Evolutionary conservation across 53 echinoderm and acorn worm genomes (phyloP).

Genomic region (Zoroaster sp.): DNA sequence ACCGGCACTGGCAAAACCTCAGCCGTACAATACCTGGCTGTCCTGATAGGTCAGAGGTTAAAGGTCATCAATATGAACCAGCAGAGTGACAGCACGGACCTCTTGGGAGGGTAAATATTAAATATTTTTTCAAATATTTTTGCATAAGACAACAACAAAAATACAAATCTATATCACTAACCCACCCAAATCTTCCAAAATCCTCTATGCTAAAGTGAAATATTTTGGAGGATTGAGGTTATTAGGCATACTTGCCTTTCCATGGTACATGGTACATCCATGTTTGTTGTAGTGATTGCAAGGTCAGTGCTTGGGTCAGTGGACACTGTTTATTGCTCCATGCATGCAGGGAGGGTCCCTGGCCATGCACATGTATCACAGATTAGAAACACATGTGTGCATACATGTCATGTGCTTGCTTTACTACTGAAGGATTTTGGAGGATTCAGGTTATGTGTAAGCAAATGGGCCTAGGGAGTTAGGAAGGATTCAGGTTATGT

Average conservation of each 20-base stretch:
- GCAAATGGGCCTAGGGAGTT: no score
- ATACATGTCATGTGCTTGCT: no score
- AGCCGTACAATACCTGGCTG: conserved; percentile 86
- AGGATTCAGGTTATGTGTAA: no score
- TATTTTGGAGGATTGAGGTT: background rate
- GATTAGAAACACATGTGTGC: no score
- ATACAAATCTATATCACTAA: background rate
- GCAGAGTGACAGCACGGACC: conserved; percentile 98
- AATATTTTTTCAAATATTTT: background rate
- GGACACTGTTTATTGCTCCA: no score
- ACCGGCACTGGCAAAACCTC: conserved; percentile 98
- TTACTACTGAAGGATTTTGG: no score
- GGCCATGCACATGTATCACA: no score
- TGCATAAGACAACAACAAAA: background rate
- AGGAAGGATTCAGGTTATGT: no score
- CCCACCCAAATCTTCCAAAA: no score
- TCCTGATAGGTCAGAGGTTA: conserved; percentile 91
- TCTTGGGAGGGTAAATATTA: conserved; percentile 87
- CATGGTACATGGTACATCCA: background rate
- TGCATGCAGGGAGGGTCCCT: no score
- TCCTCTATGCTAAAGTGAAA: no score
- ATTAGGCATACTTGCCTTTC: background rate
- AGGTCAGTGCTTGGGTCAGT: no score
- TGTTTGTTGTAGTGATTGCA: background rate
- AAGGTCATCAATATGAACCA: conserved; percentile 99